Conservation (phyloP, 1,140 invertebrate genomes). For the Drosophila funebris region DNA sequence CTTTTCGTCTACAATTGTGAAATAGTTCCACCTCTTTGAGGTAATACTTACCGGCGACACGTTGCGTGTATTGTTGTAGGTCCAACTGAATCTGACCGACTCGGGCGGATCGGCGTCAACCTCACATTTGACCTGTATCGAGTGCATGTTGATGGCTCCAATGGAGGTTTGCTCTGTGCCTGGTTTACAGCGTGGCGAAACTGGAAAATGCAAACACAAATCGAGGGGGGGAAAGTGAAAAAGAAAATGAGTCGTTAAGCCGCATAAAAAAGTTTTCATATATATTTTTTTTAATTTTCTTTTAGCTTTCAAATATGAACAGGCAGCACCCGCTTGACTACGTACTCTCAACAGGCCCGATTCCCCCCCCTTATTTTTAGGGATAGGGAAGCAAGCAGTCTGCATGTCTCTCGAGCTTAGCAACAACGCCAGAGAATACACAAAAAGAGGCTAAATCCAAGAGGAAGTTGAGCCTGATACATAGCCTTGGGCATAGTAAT, state of each 20-base stretch:
- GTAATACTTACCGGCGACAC: conserved; percentile 86
- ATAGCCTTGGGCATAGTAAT: conserved; percentile 80
- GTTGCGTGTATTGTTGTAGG: conserved; percentile 90
- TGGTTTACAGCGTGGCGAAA: conserved; percentile 86
- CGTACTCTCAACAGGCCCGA: neutral
- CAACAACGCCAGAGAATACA: neutral
- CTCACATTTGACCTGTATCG: conserved; percentile 88
- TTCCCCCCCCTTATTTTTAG: neutral
- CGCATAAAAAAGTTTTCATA: conserved; percentile 51
- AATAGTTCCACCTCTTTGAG: neutral
- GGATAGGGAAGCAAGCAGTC: conserved; percentile 47
- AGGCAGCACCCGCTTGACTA: neutral
- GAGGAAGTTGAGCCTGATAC: conserved; percentile 66
- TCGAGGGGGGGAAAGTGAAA: conserved; percentile 10
- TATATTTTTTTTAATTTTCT: conserved; percentile 17
- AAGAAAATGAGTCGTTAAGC: conserved; percentile 38
- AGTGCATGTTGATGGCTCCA: conserved; percentile 86
- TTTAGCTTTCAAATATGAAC: conserved; percentile 33
- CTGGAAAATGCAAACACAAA: conserved; percentile 83
- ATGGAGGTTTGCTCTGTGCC: conserved; percentile 86
- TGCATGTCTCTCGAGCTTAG: conserved; percentile 37
- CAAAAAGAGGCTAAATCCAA: conserved; percentile 40
- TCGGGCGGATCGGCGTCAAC: conserved; percentile 92
- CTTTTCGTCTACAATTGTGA: conserved; percentile 1
- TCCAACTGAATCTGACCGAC: conserved; percentile 91